Percentiles rank a stretch among this genome's conserved stretches.
These are phyloP conservation scores for Cactoblastis cactorum DNA, from an alignment of 2,888 invertebrate species.

Conservation along the genomic window DNA sequence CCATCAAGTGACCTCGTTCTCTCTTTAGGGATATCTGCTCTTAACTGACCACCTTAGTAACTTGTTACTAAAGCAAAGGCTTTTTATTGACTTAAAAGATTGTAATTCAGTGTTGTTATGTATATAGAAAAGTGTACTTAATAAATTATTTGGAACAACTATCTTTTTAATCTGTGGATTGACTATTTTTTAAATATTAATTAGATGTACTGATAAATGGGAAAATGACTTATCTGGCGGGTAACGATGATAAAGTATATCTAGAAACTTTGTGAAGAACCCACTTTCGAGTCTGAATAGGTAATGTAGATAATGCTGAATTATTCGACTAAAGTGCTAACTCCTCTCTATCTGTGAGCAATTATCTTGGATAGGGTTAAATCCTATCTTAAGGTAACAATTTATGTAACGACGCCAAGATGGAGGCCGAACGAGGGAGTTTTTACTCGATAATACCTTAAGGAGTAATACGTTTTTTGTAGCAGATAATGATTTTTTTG, in stretches of 20 bases:
- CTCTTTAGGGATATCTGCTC: conserved; percentile 22
- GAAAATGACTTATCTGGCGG: background rate
- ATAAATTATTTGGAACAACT: too few relatives aligned
- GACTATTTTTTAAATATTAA: too few relatives aligned
- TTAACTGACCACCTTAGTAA: conserved; percentile 11
- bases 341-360: conserved; percentile 33
- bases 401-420: conserved; percentile 7
- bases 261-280: conserved; percentile 17
- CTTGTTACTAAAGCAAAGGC: background rate
- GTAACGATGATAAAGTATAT: background rate
- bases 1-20: too few relatives aligned
- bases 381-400: conserved; percentile 10
- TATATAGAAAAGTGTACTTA: too few relatives aligned
- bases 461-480: background rate
- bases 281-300: conserved; percentile 10
- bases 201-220: too few relatives aligned
- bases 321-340: conserved; percentile 32
- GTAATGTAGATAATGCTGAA: conserved; percentile 27
- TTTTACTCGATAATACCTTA: background rate
- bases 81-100: too few relatives aligned
- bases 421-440: background rate
- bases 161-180: too few relatives aligned
- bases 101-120: too few relatives aligned
- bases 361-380: conserved; percentile 33
- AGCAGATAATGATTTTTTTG: background rate